Base-by-base conservation (phyloP, 2,113 vertebrate species). In the Plestiodon gilberti region DNA sequence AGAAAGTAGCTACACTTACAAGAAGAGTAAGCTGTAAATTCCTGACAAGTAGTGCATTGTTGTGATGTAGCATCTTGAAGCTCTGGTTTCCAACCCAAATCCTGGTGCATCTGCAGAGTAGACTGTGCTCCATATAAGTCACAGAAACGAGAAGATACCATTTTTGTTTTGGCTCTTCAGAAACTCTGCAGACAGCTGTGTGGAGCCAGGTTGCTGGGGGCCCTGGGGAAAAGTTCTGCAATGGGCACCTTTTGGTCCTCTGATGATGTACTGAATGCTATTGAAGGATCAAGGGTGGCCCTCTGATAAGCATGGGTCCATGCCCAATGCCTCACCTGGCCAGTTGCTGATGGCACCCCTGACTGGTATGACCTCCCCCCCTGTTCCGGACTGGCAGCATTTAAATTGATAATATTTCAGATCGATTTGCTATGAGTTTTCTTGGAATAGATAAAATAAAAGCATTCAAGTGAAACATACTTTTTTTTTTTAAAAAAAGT, bases 51-150 rank as follows among this genome's bases (percentile, higher is more conserved):
- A 4, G 1, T 35, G 1, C 48, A 4, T 62, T 35, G 9, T 38
- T 77, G 14, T 43, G 43, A 87, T 89, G 61, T 64, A 20, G 13
- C 0, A 13, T 0, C 0, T 2, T n/a, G 59, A 33, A 85, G 33
- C 3, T 18, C 57, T 14, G 70, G 17, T 55, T 82, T 17, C 40
- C 8, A 57, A 17, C 1, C 30, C 15, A 65, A 67, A 83, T 64
- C 23, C 30, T 65, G 75, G 81, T 33, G 20, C 55, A 1, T 28
- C 86, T 79, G 22, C 40, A 81, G 18, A 69, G 38, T 76, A 71
- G 48, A 35, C 23, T 0, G 0, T 0, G 0, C 33, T 25, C 40
- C 71, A 1, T 87, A 17, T 48, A 1, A 0, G 69, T 35, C 86
- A 55, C 17, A 48, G 33, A 57, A 17, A 57, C 55, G 13, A 57